A percentile compares a stretch with the other conserved stretches of the same genome.
Conservation (phyloP, 2,888 invertebrate species). For the Lithosia quadra region DNA sequence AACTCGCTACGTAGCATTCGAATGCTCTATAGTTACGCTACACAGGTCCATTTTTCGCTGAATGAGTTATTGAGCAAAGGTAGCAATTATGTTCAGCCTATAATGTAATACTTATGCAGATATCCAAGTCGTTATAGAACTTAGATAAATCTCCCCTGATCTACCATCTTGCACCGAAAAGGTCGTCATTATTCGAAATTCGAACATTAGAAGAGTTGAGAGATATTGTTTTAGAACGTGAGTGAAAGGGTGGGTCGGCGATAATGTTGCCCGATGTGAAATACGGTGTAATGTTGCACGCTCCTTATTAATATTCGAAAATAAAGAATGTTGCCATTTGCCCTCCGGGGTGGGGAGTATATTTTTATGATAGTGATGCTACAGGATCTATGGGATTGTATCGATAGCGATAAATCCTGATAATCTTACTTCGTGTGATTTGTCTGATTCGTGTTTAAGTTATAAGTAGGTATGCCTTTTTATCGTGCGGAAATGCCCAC, state of each 20-base stretch:
- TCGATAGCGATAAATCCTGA: slow-evolving; percentile 4
- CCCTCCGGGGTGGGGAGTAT: slow-evolving; percentile 76
- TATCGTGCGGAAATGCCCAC: no score
- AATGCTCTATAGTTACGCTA: not conserved
- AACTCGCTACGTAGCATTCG: not conserved
- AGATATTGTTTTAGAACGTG: slow-evolving; percentile 47
- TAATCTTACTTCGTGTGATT: no score
- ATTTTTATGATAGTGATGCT: slow-evolving; percentile 68
- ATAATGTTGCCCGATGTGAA: slow-evolving; percentile 80
- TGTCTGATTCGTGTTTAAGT: no score
- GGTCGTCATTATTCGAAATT: slow-evolving; percentile 56
- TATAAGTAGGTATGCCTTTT: no score
- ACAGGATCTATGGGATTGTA: slow-evolving; percentile 9
- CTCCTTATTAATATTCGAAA: slow-evolving; percentile 85
- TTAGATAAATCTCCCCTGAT: slow-evolving; percentile 63
- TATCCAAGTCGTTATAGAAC: slow-evolving; percentile 48
- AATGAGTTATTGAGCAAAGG: slow-evolving; percentile 51
- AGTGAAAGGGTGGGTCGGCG: slow-evolving; percentile 57
- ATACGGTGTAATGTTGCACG: slow-evolving; percentile 84
- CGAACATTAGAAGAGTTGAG: slow-evolving; percentile 64
- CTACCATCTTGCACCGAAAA: slow-evolving; percentile 60
- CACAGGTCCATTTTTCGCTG: slow-evolving; percentile 33
- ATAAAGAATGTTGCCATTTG: slow-evolving; percentile 83
- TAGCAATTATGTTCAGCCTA: slow-evolving; percentile 48
- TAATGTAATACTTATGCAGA: slow-evolving; percentile 40